Evolutionary conservation across 2,113 vertebrate species (phyloP), one percentile per base, ranked within the genome.

Genomic region (Phycodurus eques): DNA sequence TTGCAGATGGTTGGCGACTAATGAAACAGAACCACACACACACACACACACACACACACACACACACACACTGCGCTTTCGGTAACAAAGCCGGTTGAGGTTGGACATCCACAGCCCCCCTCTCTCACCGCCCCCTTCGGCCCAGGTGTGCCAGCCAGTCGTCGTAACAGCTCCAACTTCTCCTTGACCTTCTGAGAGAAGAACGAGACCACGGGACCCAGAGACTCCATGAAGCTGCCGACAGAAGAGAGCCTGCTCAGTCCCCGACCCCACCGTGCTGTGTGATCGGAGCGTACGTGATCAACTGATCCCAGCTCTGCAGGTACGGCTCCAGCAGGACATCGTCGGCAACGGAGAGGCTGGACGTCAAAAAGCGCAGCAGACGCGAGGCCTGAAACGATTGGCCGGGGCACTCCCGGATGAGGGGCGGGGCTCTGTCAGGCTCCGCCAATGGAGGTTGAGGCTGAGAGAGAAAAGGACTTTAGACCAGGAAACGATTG

Each of bases 171-270:
- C 0, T 19, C 59, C 0, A 87, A 64, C 51, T 91, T 91, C 1
- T 87, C 83, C 4, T 49, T 71, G 43, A 91, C 85, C 13, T 89
- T 89, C 62, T 83, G 77, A 53, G 89, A 89, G 68, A 91, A 91
- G 39, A 91, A 87, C n/a, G 83, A 61, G 44, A 88, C 83, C 71
- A 91, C 77, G 0, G 85, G 70, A 19, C 89, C 89, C 0, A 91
- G 80, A 62, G 89, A 87, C 46, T 91, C 81, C 89, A 91, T 90
- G 76, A 90, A 90, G 0, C 89, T 90, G 79, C 20, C 33, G 14
- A 6, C 12, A 74, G 12, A 70, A 56, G 7, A 42, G 15, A 2
- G n/a, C 8, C 33, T 6, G n/a, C 1, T 63, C n/a, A 27, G 64
- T 47, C 1, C n/a, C 3, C 57, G 17, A 17, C 4, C 13, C 15